Base-by-base conservation (phyloP, 1,140 invertebrate genomes). In the Drosophila guanche region DNA sequence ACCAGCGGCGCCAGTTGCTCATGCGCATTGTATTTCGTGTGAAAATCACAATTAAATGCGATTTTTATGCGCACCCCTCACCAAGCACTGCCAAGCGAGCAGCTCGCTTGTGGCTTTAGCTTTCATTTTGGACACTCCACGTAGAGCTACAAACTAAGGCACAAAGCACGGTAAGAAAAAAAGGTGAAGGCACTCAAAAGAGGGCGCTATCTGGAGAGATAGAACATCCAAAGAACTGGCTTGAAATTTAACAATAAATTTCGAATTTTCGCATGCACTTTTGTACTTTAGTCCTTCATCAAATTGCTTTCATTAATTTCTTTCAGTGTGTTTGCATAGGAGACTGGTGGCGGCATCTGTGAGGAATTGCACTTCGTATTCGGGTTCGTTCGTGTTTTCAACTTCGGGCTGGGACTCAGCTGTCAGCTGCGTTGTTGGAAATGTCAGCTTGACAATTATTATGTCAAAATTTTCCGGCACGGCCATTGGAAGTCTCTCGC, bases 361-460 rank as follows among this genome's bases (percentile, higher is more conserved):
- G 33, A 37, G 33, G 33, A 37, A 12, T 37, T 37, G 10, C 33
- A 37, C 33, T 37, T 37, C 33, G 33, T 10, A 3, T 58, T 58
- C 25, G 48, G 41, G 20, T 63, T 14, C 53, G 59, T 33, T 62
- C 63, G 40, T 37, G 48, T 48, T 74, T 22, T 37, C 42, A 1
- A 54, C 53, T 60, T 42, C 55, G 71, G 71, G 65, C 53, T 61
- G 58, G 47, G 68, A 73, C 61, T 80, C 62, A 68, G 76, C 81
- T 84, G 88, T 90, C 88, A 84, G 81, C 81, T 88, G 81, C 76
- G 76, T 79, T 81, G 88, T 90, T 90, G 68, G 60, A 90, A 90
- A 90, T 88, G 88, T 90, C 88, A 90, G 88, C 88, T 90, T 90
- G 88, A 90, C 83, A 88, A 90, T 90, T 90, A 90, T 90, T 88